Conservation (phyloP, 1,140 invertebrate species). For the Eufriesea mexicana region DNA sequence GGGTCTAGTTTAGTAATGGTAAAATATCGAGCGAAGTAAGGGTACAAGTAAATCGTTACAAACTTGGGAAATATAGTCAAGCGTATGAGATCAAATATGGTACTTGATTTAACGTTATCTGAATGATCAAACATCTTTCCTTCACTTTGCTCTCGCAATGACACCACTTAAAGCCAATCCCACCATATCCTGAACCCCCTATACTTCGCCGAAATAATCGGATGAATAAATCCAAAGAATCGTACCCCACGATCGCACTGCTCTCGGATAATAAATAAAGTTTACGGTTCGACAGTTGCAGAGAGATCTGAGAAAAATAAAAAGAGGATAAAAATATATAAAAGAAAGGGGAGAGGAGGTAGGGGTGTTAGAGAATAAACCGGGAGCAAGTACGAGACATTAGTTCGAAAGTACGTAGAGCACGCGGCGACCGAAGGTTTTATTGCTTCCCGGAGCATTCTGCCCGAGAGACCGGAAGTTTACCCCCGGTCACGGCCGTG, state of each 20-base stretch:
- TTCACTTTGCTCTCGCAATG: too few species aligned
- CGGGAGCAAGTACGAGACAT: conserved; percentile 18
- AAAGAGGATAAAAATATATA: too few species aligned
- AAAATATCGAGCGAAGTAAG: too few species aligned
- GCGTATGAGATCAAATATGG: too few species aligned
- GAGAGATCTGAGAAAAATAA: neutral
- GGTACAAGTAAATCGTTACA: too few species aligned
- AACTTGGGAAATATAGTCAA: too few species aligned
- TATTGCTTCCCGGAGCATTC: conserved; percentile 39
- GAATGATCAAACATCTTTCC: too few species aligned
- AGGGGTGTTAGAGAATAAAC: neutral
- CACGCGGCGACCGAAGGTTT: conserved; percentile 24
- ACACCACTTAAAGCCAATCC: too few species aligned
- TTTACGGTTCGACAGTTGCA: neutral
- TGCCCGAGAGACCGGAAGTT: conserved; percentile 53
- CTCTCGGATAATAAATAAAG: neutral
- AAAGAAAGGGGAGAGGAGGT: neutral
- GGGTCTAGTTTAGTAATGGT: too few species aligned
- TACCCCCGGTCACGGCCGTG: neutral
- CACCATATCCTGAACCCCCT: too few species aligned
- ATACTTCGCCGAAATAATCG: neutral
- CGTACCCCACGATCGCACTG: neutral
- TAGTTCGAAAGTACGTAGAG: conserved; percentile 32
- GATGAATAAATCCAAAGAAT: too few species aligned
- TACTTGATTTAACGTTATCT: too few species aligned